Evolutionary conservation across 2,888 invertebrate species (phyloP).

Genomic region (Meloe dianella): DNA sequence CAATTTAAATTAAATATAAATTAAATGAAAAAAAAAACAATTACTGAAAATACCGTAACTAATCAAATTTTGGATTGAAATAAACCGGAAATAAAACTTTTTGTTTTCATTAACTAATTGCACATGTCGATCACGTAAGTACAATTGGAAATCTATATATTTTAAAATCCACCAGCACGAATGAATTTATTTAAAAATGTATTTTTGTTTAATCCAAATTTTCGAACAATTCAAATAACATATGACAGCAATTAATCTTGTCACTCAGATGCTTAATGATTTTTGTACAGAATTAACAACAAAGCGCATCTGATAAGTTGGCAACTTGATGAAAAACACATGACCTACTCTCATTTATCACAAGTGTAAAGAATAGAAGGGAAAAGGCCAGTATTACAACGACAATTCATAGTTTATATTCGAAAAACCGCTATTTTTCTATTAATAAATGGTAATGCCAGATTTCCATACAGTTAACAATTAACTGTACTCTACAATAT

Average conservation of each 20-base stretch:
- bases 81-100: not conserved
- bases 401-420: not conserved
- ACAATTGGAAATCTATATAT: no score
- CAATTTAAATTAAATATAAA: not conserved
- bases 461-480: constrained; percentile 8
- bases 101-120: not conserved
- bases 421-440: not conserved
- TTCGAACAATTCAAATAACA: no score
- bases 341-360: not conserved
- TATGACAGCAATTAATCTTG: not conserved
- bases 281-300: not conserved
- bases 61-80: not conserved
- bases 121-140: not conserved
- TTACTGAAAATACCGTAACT: not conserved
- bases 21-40: not conserved
- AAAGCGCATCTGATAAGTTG: not conserved
- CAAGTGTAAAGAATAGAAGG: not conserved
- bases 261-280: not conserved
- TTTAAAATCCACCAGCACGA: no score
- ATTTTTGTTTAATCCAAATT: no score
- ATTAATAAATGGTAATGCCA: constrained; percentile 3
- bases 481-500: constrained; percentile 3
- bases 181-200: no score
- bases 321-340: not conserved
- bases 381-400: not conserved